Conservation (phyloP, 2,797 vertebrate genomes). For the Brotula barbata region DNA sequence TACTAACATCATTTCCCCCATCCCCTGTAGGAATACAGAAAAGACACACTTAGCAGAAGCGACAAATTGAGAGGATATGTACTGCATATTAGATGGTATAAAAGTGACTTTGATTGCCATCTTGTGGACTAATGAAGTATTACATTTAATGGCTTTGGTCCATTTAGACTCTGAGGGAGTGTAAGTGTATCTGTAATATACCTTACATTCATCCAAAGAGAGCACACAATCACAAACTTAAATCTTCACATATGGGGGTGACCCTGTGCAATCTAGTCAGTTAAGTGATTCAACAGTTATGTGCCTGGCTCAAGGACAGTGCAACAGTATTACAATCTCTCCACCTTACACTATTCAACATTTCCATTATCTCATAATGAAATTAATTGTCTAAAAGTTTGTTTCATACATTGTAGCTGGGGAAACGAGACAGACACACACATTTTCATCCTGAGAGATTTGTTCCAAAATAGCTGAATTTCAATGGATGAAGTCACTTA, state of each 20-base stretch:
- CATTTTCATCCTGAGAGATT: neutral
- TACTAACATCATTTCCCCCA: slow-evolving; percentile 98
- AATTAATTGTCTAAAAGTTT: neutral
- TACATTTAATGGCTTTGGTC: neutral
- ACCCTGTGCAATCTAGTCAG: too few relatives aligned
- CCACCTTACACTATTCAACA: too few relatives aligned
- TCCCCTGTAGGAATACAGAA: slow-evolving; percentile 80
- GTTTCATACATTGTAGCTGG: slow-evolving; percentile 6
- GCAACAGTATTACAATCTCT: too few relatives aligned
- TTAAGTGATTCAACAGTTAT: too few relatives aligned
- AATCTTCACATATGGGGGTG: too few relatives aligned
- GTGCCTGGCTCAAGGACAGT: too few relatives aligned
- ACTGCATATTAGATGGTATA: neutral
- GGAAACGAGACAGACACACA: neutral
- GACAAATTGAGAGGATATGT: neutral
- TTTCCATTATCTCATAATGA: too few relatives aligned
- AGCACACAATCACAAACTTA: too few relatives aligned
- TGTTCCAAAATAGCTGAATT: too few relatives aligned
- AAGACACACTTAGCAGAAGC: neutral
- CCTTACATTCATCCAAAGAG: neutral
- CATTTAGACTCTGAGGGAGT: neutral
- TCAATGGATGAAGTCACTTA: too few relatives aligned
- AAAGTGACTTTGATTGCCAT: slow-evolving; percentile 49
- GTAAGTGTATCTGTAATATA: neutral
- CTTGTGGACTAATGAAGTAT: slow-evolving; percentile 55